These are phyloP conservation scores for Labrus mixtus DNA, from an alignment of 2,113 vertebrate genomes.

Conservation along the genomic window DNA sequence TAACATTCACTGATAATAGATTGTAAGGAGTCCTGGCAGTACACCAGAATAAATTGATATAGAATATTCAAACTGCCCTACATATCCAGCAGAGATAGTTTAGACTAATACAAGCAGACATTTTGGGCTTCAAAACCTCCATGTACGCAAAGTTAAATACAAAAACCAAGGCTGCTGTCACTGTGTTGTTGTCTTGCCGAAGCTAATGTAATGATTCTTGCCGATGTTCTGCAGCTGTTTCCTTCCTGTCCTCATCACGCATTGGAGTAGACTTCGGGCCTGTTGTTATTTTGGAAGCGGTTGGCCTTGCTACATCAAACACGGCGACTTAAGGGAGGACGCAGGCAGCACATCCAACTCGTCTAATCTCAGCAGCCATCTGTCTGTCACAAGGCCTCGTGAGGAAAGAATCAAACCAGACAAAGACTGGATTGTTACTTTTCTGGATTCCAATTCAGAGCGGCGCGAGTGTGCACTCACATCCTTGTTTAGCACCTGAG, in stretches of 20 bases:
- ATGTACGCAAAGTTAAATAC: slow-evolving; percentile 51
- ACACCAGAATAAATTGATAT: not conserved
- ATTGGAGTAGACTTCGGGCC: slow-evolving; percentile 49
- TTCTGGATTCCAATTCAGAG: slow-evolving; percentile 57
- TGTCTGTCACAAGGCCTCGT: slow-evolving; percentile 70
- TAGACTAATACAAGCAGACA: not conserved
- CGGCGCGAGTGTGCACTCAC: slow-evolving; percentile 4
- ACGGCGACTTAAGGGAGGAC: slow-evolving; percentile 64
- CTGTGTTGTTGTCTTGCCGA: slow-evolving; percentile 37
- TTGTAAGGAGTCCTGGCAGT: too few relatives aligned
- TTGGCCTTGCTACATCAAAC: slow-evolving; percentile 76
- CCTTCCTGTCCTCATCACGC: slow-evolving; percentile 64
- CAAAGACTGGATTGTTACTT: slow-evolving; percentile 68
- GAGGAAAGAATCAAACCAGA: slow-evolving; percentile 62
- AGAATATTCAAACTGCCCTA: not conserved
- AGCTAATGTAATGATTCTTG: slow-evolving; percentile 61
- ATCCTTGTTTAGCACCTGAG: slow-evolving; percentile 45
- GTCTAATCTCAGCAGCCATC: slow-evolving; percentile 71
- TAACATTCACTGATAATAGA: too few relatives aligned
- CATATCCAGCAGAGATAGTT: not conserved
- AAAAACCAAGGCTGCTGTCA: slow-evolving; percentile 36
- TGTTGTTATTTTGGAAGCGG: slow-evolving; percentile 69
- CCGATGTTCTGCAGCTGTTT: slow-evolving; percentile 63
- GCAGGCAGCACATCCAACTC: slow-evolving; percentile 61
- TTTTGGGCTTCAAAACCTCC: slow-evolving; percentile 3